Base-by-base conservation (phyloP, 2,797 vertebrate species). In the Cheirogaleus major region DNA sequence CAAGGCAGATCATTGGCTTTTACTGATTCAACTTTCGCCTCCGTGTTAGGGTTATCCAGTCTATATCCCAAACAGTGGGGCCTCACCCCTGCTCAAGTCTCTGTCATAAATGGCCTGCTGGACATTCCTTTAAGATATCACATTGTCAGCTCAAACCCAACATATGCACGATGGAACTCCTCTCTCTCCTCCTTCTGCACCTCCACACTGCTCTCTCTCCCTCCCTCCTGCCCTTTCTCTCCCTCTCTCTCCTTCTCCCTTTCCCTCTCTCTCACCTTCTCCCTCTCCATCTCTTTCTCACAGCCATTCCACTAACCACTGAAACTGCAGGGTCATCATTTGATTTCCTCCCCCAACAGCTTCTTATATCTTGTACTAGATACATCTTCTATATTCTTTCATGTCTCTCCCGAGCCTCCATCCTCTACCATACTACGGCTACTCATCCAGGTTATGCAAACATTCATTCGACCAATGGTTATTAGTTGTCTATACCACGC, bases 1-100 rank as follows among this genome's bases (percentile, higher is more conserved):
- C 17, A 59, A 69, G 65, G 57, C n/a, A 81, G 12, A 78, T 87
- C 12, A 50, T 57, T 73, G 65, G 38, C 55, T 82, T 25, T 95
- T 90, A 38, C 17, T 65, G 14, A 84, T 55, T 80, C 32, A 89
- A 72, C 30, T 92, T 35, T 76, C 52, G 11, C 38, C 57, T 86
- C 43, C 7, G 0, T 43, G 3, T 84, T 55, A 83, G 43, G 89
- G 38, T 23, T 27, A 32, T 22, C 57, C 50, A 93, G 67, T 84
- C 52, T 86, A 7, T 69, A 57, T 73, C 27, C 6, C 2, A 79
- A 55, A 91, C 43, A 50, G 59, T 5, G 30, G 69, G 5, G 27
- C 41, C 27, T 61, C 57, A 59, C 15, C 10, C 15, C 14, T 32
- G 17, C 70, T 50, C 57, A 87, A 22, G 84, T 48, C 17, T 32